Base-by-base conservation (phyloP, 2,797 vertebrate species). In the Bovichtus diacanthus region DNA sequence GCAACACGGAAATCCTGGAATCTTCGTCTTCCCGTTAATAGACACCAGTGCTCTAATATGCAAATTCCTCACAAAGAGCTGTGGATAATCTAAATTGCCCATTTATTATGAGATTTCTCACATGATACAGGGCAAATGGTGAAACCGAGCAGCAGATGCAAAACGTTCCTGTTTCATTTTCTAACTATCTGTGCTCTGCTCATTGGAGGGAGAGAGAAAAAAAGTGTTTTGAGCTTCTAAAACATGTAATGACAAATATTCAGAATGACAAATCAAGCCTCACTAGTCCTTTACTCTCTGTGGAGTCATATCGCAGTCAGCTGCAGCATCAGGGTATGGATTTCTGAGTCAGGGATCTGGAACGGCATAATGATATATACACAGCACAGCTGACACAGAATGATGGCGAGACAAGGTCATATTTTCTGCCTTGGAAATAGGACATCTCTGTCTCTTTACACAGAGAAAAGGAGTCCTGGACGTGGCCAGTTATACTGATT, bases 331-430 rank as follows among this genome's bases (percentile, higher is more conserved):
- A n/a, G 38, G 43, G 3, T 71, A 79, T 55, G 18, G 58, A 50
- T 89, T 74, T 86, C 46, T 62, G 55, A 78, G 76, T 69, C 76
- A 31, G 76, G 67, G n/a, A 63, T 74, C 75, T 68, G 76, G 67
- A 82, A 76, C 38, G 25, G 63, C 73, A 74, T 78, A 81, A 80
- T 81, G 62, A 82, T 80, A 68, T 78, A 85, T 54, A 85, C 76
- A 90, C 74, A 86, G 69, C 75, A 61, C 70, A 70, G 75, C 68
- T 83, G 82, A 77, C 69, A 78, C 77, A 80, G 76, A 84, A 76
- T n/a, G 64, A 80, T 66, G 70, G 82, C 16, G 10, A 76, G 80
- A 80, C 90, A 89, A 85, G 85, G 88, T 91, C 74, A 29, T 70
- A 74, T 83, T 87, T 88, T 85, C 58, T 65, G 29, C 68, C n/a